These are phyloP conservation scores for Rhopalosiphum maidis DNA, from an alignment of 1,140 invertebrate genomes.

Conservation along the genomic window DNA sequence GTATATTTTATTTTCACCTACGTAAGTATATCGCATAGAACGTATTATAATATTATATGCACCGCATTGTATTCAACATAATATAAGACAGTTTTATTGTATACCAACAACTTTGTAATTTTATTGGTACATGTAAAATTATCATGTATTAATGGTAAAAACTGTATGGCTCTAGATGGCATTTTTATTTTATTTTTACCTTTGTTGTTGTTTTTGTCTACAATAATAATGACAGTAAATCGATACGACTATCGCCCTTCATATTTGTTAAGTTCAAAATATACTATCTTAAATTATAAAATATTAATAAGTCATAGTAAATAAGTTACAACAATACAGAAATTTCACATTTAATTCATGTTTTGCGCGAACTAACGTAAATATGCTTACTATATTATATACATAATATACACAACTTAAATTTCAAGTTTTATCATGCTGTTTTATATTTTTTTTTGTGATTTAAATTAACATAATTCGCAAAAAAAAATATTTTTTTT, in stretches of 20 bases:
- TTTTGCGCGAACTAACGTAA: neutral
- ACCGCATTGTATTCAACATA: neutral
- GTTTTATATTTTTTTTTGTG: neutral
- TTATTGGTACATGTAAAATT: neutral
- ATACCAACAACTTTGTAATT: neutral
- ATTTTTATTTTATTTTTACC: neutral
- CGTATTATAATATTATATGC: neutral
- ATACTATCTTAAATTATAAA: neutral
- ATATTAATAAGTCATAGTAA: neutral
- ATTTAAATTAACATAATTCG: neutral
- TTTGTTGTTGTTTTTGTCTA: neutral
- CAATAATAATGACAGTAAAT: neutral
- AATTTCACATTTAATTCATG: neutral
- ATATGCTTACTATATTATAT: neutral
- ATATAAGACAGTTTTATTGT: neutral
- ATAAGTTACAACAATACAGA: neutral
- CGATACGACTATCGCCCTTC: neutral
- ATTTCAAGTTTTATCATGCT: neutral
- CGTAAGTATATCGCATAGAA: neutral
- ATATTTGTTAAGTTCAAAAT: neutral
- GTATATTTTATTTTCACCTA: constrained; percentile 1
- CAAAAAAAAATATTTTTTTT: neutral
- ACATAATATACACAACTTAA: neutral
- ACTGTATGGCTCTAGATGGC: neutral
- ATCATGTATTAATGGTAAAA: neutral